Percentiles rank a stretch among this genome's conserved stretches.
Conservation (phyloP, 2,113 vertebrate genomes). For the Sebastes schlegelii region DNA sequence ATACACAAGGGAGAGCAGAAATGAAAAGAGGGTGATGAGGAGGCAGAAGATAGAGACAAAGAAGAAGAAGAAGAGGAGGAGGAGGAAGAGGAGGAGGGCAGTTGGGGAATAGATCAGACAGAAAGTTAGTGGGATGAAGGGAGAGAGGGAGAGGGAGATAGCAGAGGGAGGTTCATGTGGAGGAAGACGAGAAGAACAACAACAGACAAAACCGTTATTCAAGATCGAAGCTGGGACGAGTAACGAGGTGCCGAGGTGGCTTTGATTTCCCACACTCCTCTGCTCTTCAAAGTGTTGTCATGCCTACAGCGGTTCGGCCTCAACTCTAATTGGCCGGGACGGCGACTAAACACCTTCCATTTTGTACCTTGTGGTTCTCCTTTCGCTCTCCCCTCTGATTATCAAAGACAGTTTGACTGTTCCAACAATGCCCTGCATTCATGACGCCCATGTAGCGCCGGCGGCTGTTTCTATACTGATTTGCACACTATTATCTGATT, state of each 20-base stretch:
- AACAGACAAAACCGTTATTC: slow-evolving; percentile 41
- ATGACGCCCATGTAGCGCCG: slow-evolving; percentile 16
- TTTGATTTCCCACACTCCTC: slow-evolving; percentile 71
- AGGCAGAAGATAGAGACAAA: slow-evolving; percentile 14
- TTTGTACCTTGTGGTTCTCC: slow-evolving; percentile 43
- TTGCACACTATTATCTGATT: slow-evolving; percentile 61
- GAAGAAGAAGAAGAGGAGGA: slow-evolving; percentile 19
- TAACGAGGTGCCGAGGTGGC: slow-evolving; percentile 39
- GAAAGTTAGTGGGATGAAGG: slow-evolving; percentile 45
- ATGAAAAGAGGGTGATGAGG: slow-evolving; percentile 11
- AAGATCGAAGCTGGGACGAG: slow-evolving; percentile 34
- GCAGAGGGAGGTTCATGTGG: slow-evolving; percentile 24
- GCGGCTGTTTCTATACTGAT: slow-evolving; percentile 53
- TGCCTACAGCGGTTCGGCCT: slow-evolving; percentile 43
- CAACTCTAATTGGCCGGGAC: slow-evolving; percentile 59
- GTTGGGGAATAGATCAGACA: slow-evolving; percentile 49
- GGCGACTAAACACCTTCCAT: slow-evolving; percentile 55
- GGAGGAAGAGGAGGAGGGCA: slow-evolving; percentile 29
- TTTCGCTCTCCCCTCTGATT: slow-evolving; percentile 37
- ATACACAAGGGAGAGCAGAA: neutral
- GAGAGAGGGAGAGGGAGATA: slow-evolving; percentile 4
- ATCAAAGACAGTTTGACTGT: slow-evolving; percentile 54
- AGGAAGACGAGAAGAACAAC: slow-evolving; percentile 43
- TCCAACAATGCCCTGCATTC: slow-evolving; percentile 63
- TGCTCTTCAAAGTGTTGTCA: slow-evolving; percentile 70